A percentile compares a stretch with the other conserved stretches of the same genome.
These are phyloP conservation scores for Nephrotoma appendiculata DNA, from an alignment of 2,888 invertebrate species.

Conservation along the genomic window DNA sequence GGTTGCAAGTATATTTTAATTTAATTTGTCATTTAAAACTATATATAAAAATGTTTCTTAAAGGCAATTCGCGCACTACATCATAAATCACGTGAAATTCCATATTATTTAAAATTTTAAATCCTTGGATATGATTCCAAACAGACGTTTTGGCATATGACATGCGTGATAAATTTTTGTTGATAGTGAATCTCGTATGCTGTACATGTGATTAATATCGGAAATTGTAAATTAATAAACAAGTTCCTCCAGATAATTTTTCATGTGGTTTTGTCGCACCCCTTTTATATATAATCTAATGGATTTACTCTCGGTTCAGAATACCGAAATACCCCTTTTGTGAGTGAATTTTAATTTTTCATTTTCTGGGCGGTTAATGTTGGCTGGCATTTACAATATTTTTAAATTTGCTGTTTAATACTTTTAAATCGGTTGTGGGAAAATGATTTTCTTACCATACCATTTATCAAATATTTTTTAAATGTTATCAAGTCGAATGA, in stretches of 20 bases:
- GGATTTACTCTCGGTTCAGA: not conserved
- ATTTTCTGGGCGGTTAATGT: not conserved
- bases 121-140: not conserved
- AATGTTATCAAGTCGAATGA: not conserved
- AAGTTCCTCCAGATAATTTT: not conserved
- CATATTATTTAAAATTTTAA: not conserved
- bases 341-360: not conserved
- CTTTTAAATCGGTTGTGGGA: not conserved
- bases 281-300: not conserved
- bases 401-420: not conserved
- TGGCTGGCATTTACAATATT: not conserved
- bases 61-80: not conserved
- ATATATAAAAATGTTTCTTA: not conserved
- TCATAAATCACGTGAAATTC: not conserved
- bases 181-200: not conserved
- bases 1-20: not conserved
- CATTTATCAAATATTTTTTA: not conserved
- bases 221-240: not conserved
- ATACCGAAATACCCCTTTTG: not conserved
- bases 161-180: not conserved
- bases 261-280: not conserved
- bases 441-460: not conserved
- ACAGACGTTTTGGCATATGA: conserved; percentile 4
- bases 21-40: not conserved
- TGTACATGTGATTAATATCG: not conserved